Evolutionary conservation across 2,888 invertebrate species (phyloP), one percentile per base, ranked within the genome.

Genomic region (Apeira syringaria): DNA sequence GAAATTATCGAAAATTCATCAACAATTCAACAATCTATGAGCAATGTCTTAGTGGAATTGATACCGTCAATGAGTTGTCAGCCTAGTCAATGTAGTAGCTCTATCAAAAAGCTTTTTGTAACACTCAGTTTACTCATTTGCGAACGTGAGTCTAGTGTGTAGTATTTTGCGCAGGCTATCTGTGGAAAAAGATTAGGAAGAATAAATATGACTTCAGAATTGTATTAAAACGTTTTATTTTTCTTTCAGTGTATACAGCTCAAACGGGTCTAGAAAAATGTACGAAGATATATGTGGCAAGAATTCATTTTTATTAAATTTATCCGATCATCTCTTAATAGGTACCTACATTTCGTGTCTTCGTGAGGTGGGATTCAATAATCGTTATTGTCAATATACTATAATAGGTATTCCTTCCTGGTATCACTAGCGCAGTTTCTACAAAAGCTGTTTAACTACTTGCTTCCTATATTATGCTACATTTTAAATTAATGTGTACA

Each of bases 151-250:
- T n/a, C n/a, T n/a, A n/a, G n/a, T n/a, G n/a, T n/a, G n/a, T n/a
- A n/a, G n/a, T n/a, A n/a, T n/a, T n/a, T n/a, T n/a, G n/a, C n/a
- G n/a, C n/a, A n/a, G n/a, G n/a, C n/a, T n/a, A n/a, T n/a, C n/a
- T n/a, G n/a, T n/a, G n/a, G n/a, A n/a, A n/a, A n/a, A n/a, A n/a
- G 15, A 15, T 15, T 15, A 15, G 15, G 2, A 4, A 15, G n/a
- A 15, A 15, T 15, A 15, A 15, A 15, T 15, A 15, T 15, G 15
- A 4, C 15, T 15, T 3, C 4, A 15, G 15, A 51, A 57, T 64
- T 80, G 74, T 72, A 73, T 72, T 80, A 74, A 62, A 78, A 71
- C 67, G 68, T 74, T 67, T 73, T 57, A 68, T 62, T 64, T 58
- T 62, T 50, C 54, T 58, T 62, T 50, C 54, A 55, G 56, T 63